phyloP scores from a whole-genome alignment of 2,888 invertebrate genomes.

The Mallateleia sp. region DNA sequence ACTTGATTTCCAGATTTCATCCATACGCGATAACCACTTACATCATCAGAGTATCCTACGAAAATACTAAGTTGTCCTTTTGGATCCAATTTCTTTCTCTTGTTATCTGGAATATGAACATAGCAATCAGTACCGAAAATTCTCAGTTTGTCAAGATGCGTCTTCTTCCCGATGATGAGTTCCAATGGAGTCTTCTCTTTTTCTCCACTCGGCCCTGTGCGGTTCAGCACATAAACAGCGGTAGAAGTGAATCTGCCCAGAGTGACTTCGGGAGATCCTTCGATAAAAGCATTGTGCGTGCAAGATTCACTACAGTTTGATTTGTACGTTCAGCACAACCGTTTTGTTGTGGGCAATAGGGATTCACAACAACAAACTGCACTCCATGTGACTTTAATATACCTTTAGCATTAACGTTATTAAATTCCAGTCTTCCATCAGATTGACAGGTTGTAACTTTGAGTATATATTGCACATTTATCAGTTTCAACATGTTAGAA shows the following conservation, averaged over 20 bases:
- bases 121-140: slow-evolving; percentile 53
- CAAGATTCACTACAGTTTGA: slow-evolving; percentile 53
- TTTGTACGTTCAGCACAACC: slow-evolving; percentile 69
- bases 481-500: too few relatives aligned
- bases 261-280: slow-evolving; percentile 45
- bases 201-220: slow-evolving; percentile 47
- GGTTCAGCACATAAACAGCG: slow-evolving; percentile 60
- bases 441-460: too few relatives aligned
- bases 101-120: slow-evolving; percentile 32
- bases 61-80: slow-evolving; percentile 49
- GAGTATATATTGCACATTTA: too few relatives aligned
- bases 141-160: slow-evolving; percentile 55
- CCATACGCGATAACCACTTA: slow-evolving; percentile 50
- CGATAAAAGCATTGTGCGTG: slow-evolving; percentile 50
- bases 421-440: slow-evolving; percentile 56
- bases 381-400: too few relatives aligned
- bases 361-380: too few relatives aligned
- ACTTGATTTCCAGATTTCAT: slow-evolving; percentile 37
- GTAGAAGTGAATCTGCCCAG: slow-evolving; percentile 63
- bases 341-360: slow-evolving; percentile 83
- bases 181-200: slow-evolving; percentile 65
- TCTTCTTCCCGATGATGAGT: slow-evolving; percentile 43
- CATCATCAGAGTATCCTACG: slow-evolving; percentile 38
- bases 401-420: too few relatives aligned
- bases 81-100: slow-evolving; percentile 48